Evolutionary conservation across 1,140 invertebrate species (phyloP).

Genomic region (Neocloeon triangulifer): DNA sequence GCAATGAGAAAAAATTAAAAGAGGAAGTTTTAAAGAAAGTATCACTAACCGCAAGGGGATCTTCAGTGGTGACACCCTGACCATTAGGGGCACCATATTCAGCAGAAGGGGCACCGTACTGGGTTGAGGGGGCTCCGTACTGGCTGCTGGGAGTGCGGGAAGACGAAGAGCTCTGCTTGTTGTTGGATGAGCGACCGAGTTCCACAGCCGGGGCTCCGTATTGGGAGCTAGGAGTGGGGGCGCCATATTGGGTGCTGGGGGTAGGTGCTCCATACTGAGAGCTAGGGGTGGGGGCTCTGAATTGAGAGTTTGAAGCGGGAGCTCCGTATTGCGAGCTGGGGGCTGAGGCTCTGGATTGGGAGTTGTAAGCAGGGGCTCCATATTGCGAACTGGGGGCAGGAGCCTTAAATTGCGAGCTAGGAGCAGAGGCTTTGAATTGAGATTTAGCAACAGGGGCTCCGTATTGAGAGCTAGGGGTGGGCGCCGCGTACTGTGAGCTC

Average conservation of each 20-base stretch:
- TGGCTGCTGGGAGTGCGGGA: background rate
- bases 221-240: constrained; percentile 6
- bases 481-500: no score
- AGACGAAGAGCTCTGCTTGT: background rate
- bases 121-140: constrained; percentile 3
- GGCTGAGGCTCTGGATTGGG: background rate
- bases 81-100: background rate
- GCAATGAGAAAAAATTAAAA: background rate
- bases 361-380: background rate
- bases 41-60: background rate
- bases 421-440: no score
- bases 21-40: no score
- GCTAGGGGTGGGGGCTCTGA: constrained; percentile 6
- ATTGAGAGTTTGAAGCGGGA: constrained; percentile 4
- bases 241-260: constrained; percentile 6
- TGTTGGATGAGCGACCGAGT: background rate
- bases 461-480: no score
- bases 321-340: background rate
- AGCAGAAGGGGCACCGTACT: constrained; percentile 6
- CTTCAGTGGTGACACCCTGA: background rate
- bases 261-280: constrained; percentile 7
- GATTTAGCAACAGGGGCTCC: no score
- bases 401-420: no score
- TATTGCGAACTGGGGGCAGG: background rate
- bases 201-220: constrained; percentile 7